Percentiles rank a stretch among this genome's conserved stretches.
phyloP scores from a whole-genome alignment of 2,797 vertebrate species.

The Gadopsis bispinosus region DNA sequence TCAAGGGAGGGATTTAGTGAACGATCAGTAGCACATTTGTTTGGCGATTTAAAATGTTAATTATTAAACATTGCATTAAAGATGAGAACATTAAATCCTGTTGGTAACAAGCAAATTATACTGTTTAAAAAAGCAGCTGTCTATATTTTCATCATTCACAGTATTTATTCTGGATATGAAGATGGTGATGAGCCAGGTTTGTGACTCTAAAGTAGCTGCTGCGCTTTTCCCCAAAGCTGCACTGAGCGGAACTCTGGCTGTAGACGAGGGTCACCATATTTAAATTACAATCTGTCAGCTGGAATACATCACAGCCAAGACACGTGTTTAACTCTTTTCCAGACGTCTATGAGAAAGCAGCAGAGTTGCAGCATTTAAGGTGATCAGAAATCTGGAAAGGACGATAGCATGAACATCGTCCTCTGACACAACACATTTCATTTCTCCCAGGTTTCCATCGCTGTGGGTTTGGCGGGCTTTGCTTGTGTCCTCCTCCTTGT shows the following conservation, averaged over 20 bases:
- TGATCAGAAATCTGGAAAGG: conserved; percentile 44
- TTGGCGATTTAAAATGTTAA: neutral
- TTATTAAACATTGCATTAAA: neutral
- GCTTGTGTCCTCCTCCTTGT: conserved; percentile 95
- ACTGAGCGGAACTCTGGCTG: conserved; percentile 30
- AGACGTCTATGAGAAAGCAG: conserved; percentile 22
- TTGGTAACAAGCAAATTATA: neutral
- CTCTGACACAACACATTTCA: conserved; percentile 31
- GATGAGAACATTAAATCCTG: neutral
- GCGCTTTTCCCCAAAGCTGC: neutral
- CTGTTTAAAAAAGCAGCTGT: neutral
- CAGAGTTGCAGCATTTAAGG: conserved; percentile 38
- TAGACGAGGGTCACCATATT: conserved; percentile 37
- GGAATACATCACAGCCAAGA: conserved; percentile 29
- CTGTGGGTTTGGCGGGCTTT: conserved; percentile 95
- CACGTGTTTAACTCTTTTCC: conserved; percentile 39
- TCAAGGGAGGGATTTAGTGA: neutral
- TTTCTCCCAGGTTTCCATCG: conserved; percentile 92
- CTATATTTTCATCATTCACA: no score
- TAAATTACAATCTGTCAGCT: conserved; percentile 42
- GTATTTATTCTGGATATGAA: neutral
- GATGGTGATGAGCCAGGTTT: neutral
- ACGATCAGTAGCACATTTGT: neutral
- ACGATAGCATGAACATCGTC: conserved; percentile 28
- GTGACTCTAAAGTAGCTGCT: conserved; percentile 10